Evolutionary conservation across 1,140 invertebrate genomes (phyloP).

Genomic region (Saccostrea glomerata): DNA sequence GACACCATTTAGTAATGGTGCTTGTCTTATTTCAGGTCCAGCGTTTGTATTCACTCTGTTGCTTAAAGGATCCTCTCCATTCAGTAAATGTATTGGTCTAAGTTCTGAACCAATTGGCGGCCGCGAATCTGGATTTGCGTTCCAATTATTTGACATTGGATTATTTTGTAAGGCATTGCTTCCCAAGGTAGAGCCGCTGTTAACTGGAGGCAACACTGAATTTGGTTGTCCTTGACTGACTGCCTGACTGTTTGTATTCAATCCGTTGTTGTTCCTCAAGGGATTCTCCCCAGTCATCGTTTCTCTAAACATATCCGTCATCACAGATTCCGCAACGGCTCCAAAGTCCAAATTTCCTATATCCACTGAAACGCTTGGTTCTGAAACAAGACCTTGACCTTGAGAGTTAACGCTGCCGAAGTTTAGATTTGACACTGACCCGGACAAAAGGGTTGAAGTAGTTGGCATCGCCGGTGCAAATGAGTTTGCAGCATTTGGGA

Average conservation of each 20-base stretch:
- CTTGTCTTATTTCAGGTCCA: neutral
- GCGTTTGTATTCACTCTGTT: too few species aligned
- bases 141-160: neutral
- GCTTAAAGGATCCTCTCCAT: neutral
- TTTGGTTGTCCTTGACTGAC: neutral
- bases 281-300: neutral
- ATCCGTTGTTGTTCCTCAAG: neutral
- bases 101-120: neutral
- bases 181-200: neutral
- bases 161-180: neutral
- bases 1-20: neutral
- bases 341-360: conserved; percentile 7
- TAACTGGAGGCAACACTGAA: neutral
- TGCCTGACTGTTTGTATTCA: neutral
- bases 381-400: neutral
- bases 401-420: neutral
- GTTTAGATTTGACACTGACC: neutral
- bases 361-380: neutral
- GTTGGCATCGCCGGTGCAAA: neutral
- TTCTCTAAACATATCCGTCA: conserved; percentile 31
- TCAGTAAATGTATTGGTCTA: neutral
- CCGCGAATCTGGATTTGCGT: neutral
- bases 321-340: neutral
- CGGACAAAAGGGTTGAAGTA: neutral
- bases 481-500: neutral